Evolutionary conservation across 1,140 invertebrate species (phyloP), one percentile per base, ranked within the genome.

Genomic region (Trachymyrmex septentrionalis): DNA sequence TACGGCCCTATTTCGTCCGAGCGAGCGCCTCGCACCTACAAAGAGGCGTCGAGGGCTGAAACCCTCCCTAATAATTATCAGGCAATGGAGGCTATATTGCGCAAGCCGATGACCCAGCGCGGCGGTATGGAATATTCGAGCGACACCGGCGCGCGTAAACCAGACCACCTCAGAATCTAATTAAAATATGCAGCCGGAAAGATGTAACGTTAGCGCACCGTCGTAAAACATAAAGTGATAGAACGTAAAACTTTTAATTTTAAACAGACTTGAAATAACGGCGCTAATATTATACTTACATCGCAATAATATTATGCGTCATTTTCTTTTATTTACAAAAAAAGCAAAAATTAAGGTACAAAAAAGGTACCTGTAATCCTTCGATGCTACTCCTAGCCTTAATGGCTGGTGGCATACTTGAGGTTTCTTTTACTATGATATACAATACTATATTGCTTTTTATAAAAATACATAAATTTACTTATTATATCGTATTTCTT

Each of bases 41-140:
- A 57, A 84, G 64, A 80, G 88, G 71, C 27, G 81, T 61, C 75
- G 48, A 84, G 64, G 80, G 88, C 53, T 44, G 82, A 88, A 90
- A 77, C 88, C 81, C 78, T 81, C 82, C 89, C 90, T 90, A 91
- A 91, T 90, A 90, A 91, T 90, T 90, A 86, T 89, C 73, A 82
- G 81, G 69, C 89, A 86, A 90, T 90, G 75, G 86, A 72, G 75
- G 86, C 82, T 72, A 88, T 82, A 90, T 86, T 90, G 86, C 55
- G 48, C 53, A 80, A 90, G 61, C 77, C 88, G 81, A 86, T 90
- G 76, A 61, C 86, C 88, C 71, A 34, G 14, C 38, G 38, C 38
- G 38, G 48, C 27, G 63, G 63, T 81, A 64, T 90, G 80, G 86
- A 86, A 76, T 86, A 88, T 86, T 90, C 85, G 73, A 88, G 86